These are phyloP conservation scores for Eurypyga helias DNA, from an alignment of 2,113 vertebrate species.

Conservation along the genomic window DNA sequence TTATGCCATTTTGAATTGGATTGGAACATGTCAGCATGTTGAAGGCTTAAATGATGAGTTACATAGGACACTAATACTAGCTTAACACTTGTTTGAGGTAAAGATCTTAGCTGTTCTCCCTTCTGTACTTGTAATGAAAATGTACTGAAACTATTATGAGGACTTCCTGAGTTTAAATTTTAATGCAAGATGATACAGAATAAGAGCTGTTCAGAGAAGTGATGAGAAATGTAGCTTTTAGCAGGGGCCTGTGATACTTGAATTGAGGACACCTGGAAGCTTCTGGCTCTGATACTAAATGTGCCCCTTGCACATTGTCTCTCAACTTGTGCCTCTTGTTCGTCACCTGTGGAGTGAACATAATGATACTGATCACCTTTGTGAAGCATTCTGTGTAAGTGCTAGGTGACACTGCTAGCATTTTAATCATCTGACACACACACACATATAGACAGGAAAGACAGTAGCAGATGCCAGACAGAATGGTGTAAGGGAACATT, in stretches of 20 bases:
- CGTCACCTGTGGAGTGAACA: background rate
- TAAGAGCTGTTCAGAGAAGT: background rate
- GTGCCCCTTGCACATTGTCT: background rate
- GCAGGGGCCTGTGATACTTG: background rate
- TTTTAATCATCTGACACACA: background rate
- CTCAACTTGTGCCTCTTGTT: background rate
- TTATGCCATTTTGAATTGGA: background rate
- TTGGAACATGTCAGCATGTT: background rate
- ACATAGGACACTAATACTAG: background rate
- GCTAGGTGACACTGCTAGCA: background rate
- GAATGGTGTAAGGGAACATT: background rate
- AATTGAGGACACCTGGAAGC: background rate
- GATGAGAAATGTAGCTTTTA: background rate
- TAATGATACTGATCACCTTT: background rate
- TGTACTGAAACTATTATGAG: background rate
- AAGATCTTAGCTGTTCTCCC: background rate
- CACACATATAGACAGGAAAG: fast-evolving
- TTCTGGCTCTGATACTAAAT: background rate
- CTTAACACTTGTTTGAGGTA: background rate
- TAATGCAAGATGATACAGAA: background rate
- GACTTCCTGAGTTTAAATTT: background rate
- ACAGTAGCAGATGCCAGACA: background rate
- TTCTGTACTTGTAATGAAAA: background rate
- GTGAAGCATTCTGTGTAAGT: background rate
- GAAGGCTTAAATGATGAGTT: background rate